Conservation (phyloP, 2,888 invertebrate genomes). For the Drosophila macrospina region DNA sequence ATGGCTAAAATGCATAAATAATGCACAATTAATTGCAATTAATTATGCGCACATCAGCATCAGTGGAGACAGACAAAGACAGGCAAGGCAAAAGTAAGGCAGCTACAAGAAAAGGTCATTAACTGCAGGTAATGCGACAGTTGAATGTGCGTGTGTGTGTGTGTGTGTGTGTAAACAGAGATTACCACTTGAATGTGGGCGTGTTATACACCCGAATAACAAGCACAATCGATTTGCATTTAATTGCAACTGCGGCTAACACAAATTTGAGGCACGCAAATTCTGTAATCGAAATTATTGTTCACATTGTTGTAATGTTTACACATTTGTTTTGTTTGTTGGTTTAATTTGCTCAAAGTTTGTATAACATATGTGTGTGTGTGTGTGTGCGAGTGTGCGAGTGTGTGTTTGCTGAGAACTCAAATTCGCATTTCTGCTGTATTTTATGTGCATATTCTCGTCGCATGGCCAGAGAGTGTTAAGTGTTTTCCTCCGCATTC, state of each 20-base stretch:
- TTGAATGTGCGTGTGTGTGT: too few species aligned
- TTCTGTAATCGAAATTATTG: slow-evolving; percentile 73
- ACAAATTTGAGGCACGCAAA: slow-evolving; percentile 62
- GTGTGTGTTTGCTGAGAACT: slow-evolving; percentile 22
- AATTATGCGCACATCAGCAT: slow-evolving; percentile 39
- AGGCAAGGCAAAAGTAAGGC: background rate
- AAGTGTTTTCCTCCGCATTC: slow-evolving; percentile 68
- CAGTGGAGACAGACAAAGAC: background rate
- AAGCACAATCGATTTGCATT: slow-evolving; percentile 78
- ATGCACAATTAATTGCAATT: slow-evolving; percentile 51
- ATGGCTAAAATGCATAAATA: slow-evolving; percentile 17
- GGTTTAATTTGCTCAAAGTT: slow-evolving; percentile 51
- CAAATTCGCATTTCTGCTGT: slow-evolving; percentile 16
- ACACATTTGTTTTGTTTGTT: slow-evolving; percentile 71
- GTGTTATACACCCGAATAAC: slow-evolving; percentile 41
- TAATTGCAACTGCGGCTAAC: slow-evolving; percentile 74
- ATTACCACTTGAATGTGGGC: slow-evolving; percentile 38
- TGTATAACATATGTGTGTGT: slow-evolving; percentile 12
- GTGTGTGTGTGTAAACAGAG: too few species aligned
- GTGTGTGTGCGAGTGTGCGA: slow-evolving; percentile 2
- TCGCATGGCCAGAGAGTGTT: slow-evolving; percentile 50
- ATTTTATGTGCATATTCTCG: slow-evolving; percentile 28
- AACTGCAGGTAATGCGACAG: slow-evolving; percentile 41
- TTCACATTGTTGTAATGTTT: slow-evolving; percentile 76
- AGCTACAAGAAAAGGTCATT: slow-evolving; percentile 46